These are phyloP conservation scores for Labia minor DNA, from an alignment of 2,888 invertebrate genomes.

Conservation along the genomic window DNA sequence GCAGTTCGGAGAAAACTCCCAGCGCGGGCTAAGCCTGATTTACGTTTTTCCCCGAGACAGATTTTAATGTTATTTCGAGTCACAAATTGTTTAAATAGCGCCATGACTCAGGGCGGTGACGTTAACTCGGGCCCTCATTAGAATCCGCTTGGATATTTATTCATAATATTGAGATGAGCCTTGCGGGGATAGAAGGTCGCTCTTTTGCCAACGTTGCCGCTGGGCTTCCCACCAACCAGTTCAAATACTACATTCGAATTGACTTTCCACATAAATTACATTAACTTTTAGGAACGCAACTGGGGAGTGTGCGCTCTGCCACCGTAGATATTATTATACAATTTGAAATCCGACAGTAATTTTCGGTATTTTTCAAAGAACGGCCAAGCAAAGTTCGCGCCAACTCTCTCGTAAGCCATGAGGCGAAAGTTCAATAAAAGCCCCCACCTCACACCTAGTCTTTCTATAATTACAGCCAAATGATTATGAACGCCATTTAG, in stretches of 20 bases:
- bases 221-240: not conserved
- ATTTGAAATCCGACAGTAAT: not conserved
- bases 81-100: conserved; percentile 45
- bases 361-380: not conserved
- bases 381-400: not conserved
- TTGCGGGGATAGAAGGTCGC: conserved; percentile 18
- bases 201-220: not conserved
- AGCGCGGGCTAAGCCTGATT: conserved; percentile 40
- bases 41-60: conserved; percentile 40
- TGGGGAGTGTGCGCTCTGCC: not conserved
- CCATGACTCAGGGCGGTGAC: conserved; percentile 42
- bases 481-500: not conserved
- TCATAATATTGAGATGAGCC: conserved; percentile 41
- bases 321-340: no score
- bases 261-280: conserved; percentile 26
- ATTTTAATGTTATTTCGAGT: conserved; percentile 44
- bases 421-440: not conserved
- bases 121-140: conserved; percentile 41
- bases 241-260: conserved; percentile 22
- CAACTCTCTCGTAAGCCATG: not conserved
- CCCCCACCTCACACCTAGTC: not conserved
- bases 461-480: not conserved
- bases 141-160: conserved; percentile 38
- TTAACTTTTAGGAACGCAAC: conserved; percentile 24
- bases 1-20: not conserved